phyloP scores from a whole-genome alignment of 2,888 invertebrate genomes.

The Pammene fasciana region DNA sequence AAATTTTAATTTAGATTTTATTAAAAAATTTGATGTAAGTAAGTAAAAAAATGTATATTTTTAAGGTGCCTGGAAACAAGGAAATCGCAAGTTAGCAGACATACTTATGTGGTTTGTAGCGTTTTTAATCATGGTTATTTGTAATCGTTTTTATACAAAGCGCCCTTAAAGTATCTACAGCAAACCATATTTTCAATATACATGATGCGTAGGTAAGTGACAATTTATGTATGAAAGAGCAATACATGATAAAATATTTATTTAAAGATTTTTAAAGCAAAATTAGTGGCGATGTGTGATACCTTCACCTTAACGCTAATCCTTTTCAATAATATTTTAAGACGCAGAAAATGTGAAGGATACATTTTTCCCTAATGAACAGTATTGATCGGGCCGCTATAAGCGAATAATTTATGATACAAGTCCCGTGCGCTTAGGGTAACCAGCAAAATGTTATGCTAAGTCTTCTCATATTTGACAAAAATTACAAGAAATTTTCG shows the following conservation, averaged over 20 bases:
- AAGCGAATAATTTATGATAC: conserved; percentile 78
- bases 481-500: too few relatives aligned
- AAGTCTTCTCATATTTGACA: neutral
- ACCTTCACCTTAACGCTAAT: conserved; percentile 5
- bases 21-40: neutral
- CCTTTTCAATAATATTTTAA: conserved; percentile 20
- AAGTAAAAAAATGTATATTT: too few relatives aligned
- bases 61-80: conserved; percentile 5
- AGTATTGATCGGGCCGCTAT: conserved; percentile 77
- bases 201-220: too few relatives aligned
- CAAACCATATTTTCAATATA: too few relatives aligned
- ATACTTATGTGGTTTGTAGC: neutral
- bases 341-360: conserved; percentile 60
- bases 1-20: too few relatives aligned
- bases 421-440: conserved; percentile 37
- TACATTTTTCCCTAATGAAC: conserved; percentile 80
- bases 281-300: neutral
- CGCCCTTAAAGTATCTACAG: neutral
- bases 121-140: neutral
- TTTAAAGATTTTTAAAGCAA: neutral
- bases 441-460: neutral
- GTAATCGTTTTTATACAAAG: neutral
- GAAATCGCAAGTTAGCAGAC: neutral
- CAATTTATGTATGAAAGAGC: neutral
- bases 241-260: conserved; percentile 1